phyloP scores from a whole-genome alignment of 2,888 invertebrate species.

The Tholera decimalis region DNA sequence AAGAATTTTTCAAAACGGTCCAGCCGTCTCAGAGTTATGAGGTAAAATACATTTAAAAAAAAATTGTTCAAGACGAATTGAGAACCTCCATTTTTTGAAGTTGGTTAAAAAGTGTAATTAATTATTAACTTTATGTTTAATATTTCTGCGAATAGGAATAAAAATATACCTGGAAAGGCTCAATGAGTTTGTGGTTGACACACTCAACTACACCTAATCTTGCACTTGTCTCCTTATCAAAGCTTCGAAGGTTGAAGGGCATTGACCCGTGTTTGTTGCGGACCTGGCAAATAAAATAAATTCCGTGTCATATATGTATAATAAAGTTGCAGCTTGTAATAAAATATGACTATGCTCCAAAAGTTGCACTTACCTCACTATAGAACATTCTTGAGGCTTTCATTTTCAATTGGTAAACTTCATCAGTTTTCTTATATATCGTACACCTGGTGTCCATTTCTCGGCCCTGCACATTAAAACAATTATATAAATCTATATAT shows the following conservation, averaged over 20 bases:
- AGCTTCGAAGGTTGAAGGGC: conserved; percentile 99
- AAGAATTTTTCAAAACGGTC: no score
- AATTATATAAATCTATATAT: not conserved
- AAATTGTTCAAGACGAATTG: no score
- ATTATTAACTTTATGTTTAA: not conserved
- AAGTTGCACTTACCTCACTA: conserved; percentile 92
- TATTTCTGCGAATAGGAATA: not conserved
- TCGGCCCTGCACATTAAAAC: conserved; percentile 92
- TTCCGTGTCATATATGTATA: not conserved
- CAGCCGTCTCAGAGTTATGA: no score
- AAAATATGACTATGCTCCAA: not conserved
- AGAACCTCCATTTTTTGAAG: no score
- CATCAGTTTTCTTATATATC: conserved; percentile 99
- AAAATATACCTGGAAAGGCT: conserved; percentile 97
- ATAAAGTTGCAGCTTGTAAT: not conserved
- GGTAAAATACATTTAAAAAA: no score
- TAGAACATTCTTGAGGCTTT: conserved; percentile 98
- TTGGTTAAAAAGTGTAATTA: not conserved
- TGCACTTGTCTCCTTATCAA: conserved; percentile 99
- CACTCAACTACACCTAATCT: conserved; percentile 99
- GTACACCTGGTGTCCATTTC: conserved; percentile 99
- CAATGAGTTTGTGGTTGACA: conserved; percentile 99
- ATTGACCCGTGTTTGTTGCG: conserved; percentile 98
- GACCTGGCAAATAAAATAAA: conserved; percentile 85
- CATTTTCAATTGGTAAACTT: conserved; percentile 98